phyloP scores from a whole-genome alignment of 2,113 vertebrate genomes.

The Tetraodon nigroviridis region DNA sequence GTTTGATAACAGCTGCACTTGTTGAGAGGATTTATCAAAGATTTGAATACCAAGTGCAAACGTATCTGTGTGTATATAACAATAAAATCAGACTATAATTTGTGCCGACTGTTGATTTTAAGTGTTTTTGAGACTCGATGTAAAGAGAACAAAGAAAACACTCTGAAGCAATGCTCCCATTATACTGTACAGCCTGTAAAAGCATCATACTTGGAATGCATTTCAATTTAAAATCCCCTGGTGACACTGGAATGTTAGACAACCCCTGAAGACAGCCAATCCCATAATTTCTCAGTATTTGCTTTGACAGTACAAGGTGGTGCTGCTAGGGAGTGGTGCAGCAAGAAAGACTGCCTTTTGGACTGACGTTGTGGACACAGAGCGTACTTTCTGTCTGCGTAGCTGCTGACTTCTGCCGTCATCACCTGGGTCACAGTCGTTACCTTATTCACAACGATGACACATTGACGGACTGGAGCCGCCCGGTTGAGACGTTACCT shows the following conservation, averaged over 20 bases:
- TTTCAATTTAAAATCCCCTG: background rate
- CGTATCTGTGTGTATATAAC: too few species aligned
- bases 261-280: conserved; percentile 40
- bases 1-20: too few species aligned
- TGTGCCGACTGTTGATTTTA: too few species aligned
- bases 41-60: too few species aligned
- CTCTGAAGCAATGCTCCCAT: too few species aligned
- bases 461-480: too few species aligned
- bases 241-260: conserved; percentile 30
- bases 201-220: too few species aligned
- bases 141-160: too few species aligned
- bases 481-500: background rate
- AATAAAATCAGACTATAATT: too few species aligned
- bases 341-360: background rate
- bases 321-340: conserved; percentile 48
- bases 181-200: too few species aligned
- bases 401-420: background rate
- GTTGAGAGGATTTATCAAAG: too few species aligned
- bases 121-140: too few species aligned
- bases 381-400: background rate
- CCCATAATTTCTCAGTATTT: conserved; percentile 43
- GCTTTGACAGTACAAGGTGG: conserved; percentile 49
- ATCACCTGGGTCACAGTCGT: background rate
- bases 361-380: background rate
- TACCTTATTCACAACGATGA: conserved; percentile 2